Conservation (phyloP, 2,113 vertebrate species). For the Odocoileus virginianus region DNA sequence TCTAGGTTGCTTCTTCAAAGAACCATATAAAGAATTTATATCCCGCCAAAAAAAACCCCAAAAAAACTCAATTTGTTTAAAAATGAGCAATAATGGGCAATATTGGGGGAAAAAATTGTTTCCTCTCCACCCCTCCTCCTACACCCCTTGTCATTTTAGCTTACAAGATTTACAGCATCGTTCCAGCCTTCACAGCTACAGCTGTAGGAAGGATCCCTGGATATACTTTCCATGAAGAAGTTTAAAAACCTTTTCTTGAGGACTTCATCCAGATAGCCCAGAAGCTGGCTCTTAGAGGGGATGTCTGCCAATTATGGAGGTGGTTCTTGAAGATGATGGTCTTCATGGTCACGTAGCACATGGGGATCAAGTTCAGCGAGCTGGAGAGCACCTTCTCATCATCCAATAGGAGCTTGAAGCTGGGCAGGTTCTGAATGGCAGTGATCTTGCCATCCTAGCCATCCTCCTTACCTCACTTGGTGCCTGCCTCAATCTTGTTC, state of each 20-base stretch:
- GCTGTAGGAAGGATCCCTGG: conserved; percentile 90
- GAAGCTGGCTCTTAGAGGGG: conserved; percentile 94
- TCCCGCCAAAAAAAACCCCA: background rate
- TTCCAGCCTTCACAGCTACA: background rate
- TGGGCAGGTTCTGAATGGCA: conserved; percentile 92
- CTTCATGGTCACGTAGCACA: conserved; percentile 95
- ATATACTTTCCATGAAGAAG: conserved; percentile 96
- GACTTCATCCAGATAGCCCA: conserved; percentile 95
- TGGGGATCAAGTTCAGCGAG: conserved; percentile 91
- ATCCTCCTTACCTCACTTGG: conserved; percentile 91
- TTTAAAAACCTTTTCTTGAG: conserved; percentile 95
- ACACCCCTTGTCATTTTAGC: background rate
- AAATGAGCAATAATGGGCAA: background rate
- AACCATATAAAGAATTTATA: background rate
- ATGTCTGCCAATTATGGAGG: conserved; percentile 96
- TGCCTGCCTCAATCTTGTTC: conserved; percentile 86
- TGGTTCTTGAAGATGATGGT: conserved; percentile 98
- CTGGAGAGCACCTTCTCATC: conserved; percentile 95
- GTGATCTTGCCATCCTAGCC: conserved; percentile 92
- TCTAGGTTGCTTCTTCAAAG: conserved; percentile 24
- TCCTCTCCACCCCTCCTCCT: background rate
- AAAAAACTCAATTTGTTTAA: conserved; percentile 6
- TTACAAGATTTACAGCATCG: background rate
- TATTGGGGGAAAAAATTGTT: accelerated
- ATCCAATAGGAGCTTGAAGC: conserved; percentile 94